Evolutionary conservation across 1,140 invertebrate genomes (phyloP).

Genomic region (Cotesia typhae): DNA sequence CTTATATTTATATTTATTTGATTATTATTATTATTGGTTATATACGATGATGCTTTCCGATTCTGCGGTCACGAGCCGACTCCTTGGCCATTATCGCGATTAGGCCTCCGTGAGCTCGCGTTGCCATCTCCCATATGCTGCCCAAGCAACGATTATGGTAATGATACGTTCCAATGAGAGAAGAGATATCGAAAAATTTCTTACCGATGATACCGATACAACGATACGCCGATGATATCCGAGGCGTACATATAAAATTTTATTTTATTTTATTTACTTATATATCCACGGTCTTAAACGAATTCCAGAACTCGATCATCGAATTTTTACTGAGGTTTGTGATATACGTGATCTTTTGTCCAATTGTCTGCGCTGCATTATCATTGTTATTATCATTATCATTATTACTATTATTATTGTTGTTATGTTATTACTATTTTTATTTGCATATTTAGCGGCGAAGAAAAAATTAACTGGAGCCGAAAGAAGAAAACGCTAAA

Average conservation of each 20-base stretch:
- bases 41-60: conserved; percentile 56
- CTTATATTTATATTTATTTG: conserved; percentile 22
- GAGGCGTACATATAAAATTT: neutral
- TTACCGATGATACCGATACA: conserved; percentile 61
- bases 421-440: too few species aligned
- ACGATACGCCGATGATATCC: conserved; percentile 35
- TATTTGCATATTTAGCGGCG: too few species aligned
- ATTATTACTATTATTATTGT: too few species aligned
- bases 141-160: conserved; percentile 58
- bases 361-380: too few species aligned
- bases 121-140: conserved; percentile 43
- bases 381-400: too few species aligned
- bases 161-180: conserved; percentile 55
- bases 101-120: conserved; percentile 48
- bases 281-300: neutral
- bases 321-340: too few species aligned
- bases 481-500: neutral
- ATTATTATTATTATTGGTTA: conserved; percentile 34
- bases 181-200: conserved; percentile 55
- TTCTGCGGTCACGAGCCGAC: conserved; percentile 62
- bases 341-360: too few species aligned
- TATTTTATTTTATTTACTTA: neutral
- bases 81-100: conserved; percentile 59
- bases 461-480: neutral
- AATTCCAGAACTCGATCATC: too few species aligned